These are phyloP conservation scores for Leiothrix lutea DNA, from an alignment of 2,113 vertebrate species.

Conservation along the genomic window DNA sequence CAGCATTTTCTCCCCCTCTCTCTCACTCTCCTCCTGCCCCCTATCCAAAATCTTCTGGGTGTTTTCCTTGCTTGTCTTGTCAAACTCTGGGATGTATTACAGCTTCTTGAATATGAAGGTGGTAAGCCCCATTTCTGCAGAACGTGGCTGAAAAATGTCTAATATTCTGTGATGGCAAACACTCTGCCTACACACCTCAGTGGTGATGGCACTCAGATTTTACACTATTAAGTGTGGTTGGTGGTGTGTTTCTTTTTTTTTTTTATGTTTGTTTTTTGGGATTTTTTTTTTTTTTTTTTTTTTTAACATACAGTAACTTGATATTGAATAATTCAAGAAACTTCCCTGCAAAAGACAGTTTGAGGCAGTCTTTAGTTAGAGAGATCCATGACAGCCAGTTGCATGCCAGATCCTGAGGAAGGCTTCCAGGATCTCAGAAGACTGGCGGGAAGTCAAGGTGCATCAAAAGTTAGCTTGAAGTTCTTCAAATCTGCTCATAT, in stretches of 20 bases:
- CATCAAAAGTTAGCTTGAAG: neutral
- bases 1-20: neutral
- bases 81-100: neutral
- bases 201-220: slow-evolving; percentile 5
- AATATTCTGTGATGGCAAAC: slow-evolving; percentile 34
- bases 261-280: neutral
- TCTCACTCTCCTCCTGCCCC: neutral
- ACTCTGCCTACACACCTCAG: slow-evolving; percentile 29
- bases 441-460: neutral
- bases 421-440: neutral
- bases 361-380: neutral
- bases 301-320: neutral
- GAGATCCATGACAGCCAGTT: neutral
- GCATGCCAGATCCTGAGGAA: neutral
- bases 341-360: neutral
- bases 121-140: neutral
- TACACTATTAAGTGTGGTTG: neutral
- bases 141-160: slow-evolving; percentile 9
- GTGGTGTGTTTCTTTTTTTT: neutral
- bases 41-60: neutral
- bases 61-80: neutral
- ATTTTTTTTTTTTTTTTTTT: neutral
- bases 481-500: neutral
- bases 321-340: neutral
- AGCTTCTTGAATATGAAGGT: neutral